Conservation (phyloP, 2,797 vertebrate species). For the Gambelia wislizenii region DNA sequence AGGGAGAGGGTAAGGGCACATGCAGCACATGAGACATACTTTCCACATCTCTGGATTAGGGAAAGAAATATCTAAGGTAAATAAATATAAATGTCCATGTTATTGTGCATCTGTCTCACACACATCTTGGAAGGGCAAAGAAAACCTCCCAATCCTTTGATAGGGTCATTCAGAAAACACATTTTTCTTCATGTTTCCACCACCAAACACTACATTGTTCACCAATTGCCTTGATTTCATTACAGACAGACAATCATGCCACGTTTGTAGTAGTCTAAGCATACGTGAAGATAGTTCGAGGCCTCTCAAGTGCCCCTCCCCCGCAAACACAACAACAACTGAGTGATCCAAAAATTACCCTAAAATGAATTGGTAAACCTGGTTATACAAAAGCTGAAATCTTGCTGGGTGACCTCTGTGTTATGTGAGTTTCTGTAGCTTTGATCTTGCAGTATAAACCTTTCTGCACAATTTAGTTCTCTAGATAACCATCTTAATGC, state of each 20-base stretch:
- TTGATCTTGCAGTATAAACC: fast-evolving
- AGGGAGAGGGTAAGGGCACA: background rate
- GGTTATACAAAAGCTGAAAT: background rate
- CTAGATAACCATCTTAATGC: background rate
- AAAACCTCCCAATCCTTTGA: background rate
- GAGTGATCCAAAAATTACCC: background rate
- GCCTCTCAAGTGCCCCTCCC: too few species aligned
- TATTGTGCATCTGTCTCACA: too few species aligned
- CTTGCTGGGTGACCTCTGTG: fast-evolving
- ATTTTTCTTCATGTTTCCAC: too few species aligned
- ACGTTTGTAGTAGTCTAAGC: background rate
- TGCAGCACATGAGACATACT: too few species aligned
- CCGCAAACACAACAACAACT: background rate
- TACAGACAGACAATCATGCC: background rate
- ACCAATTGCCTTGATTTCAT: too few species aligned
- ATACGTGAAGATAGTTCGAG: background rate
- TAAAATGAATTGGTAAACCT: background rate
- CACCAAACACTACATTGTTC: background rate
- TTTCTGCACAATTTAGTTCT: background rate
- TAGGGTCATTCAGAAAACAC: background rate
- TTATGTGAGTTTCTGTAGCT: fast-evolving
- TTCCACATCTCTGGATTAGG: too few species aligned
- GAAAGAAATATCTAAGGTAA: background rate
- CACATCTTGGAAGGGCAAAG: background rate
- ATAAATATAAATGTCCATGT: background rate